phyloP scores from a whole-genome alignment of 1,140 invertebrate species.

The Aphis craccivora region DNA sequence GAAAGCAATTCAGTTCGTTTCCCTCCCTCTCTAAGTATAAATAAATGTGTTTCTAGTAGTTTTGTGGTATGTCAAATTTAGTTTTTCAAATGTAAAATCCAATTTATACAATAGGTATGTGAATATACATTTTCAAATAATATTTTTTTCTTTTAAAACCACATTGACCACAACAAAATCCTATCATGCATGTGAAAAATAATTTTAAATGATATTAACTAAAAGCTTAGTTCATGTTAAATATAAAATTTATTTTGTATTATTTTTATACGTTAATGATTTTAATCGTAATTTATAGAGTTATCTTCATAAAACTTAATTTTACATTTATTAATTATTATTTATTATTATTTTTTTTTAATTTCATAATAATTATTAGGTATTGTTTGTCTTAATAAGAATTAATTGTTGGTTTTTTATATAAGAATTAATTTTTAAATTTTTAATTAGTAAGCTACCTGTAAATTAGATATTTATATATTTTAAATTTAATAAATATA shows the following conservation, averaged over 20 bases:
- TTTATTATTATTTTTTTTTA: not conserved
- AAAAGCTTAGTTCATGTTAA: not conserved
- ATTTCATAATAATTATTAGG: not conserved
- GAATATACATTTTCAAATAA: not conserved
- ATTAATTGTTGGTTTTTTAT: not conserved
- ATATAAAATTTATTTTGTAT: not conserved
- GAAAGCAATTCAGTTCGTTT: not conserved
- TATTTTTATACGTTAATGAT: not conserved
- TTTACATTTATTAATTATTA: not conserved
- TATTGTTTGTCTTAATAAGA: not conserved
- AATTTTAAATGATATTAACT: not conserved
- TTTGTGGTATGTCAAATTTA: not conserved
- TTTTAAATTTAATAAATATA: not conserved
- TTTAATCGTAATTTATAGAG: not conserved
- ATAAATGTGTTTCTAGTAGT: not conserved
- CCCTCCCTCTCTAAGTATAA: not conserved
- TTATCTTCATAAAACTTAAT: not conserved
- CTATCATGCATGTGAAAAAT: too few species aligned
- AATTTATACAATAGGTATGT: not conserved
- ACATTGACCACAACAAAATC: not conserved
- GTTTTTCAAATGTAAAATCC: not conserved
- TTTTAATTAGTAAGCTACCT: not conserved
- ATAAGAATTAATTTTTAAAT: not conserved
- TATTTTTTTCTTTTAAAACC: not conserved
- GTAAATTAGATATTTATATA: not conserved